Conservation (phyloP, 2,797 vertebrate species). For the Tapera naevia region DNA sequence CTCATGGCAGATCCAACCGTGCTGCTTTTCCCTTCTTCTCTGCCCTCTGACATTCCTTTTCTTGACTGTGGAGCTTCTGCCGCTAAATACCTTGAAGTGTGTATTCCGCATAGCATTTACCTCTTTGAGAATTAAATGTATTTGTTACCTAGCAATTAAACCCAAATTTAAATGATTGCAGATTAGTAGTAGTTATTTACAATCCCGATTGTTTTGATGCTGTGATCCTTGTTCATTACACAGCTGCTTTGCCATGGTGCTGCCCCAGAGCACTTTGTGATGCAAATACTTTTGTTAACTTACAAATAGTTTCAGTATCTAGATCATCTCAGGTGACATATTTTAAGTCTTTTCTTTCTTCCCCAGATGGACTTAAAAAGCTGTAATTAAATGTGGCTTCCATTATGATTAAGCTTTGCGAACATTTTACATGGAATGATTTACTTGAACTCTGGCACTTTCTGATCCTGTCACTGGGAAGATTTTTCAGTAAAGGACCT, state of each 20-base stretch:
- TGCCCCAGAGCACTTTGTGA: slow-evolving; percentile 69
- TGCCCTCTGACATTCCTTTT: slow-evolving; percentile 5
- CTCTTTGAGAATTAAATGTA: slow-evolving; percentile 51
- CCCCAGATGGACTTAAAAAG: slow-evolving; percentile 71
- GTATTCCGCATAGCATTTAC: slow-evolving; percentile 42
- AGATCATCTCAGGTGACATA: slow-evolving; percentile 74
- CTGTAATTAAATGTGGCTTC: slow-evolving; percentile 78
- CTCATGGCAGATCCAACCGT: neutral
- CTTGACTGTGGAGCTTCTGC: neutral
- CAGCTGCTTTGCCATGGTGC: slow-evolving; percentile 66
- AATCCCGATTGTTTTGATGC: slow-evolving; percentile 69
- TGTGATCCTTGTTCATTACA: slow-evolving; percentile 68
- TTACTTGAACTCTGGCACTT: slow-evolving; percentile 72
- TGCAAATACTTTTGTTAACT: slow-evolving; percentile 71
- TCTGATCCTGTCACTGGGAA: slow-evolving; percentile 54
- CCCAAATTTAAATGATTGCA: slow-evolving; percentile 67
- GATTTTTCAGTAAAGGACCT: slow-evolving; percentile 35
- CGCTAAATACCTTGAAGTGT: slow-evolving; percentile 26
- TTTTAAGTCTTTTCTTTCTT: slow-evolving; percentile 72
- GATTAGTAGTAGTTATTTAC: slow-evolving; percentile 71
- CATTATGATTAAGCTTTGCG: slow-evolving; percentile 71
- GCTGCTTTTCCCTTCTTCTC: neutral
- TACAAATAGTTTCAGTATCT: slow-evolving; percentile 70
- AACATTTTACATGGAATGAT: slow-evolving; percentile 62
- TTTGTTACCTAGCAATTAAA: slow-evolving; percentile 72